Evolutionary conservation across 2,888 invertebrate species (phyloP).

Genomic region (Tromatobia lineatoria): DNA sequence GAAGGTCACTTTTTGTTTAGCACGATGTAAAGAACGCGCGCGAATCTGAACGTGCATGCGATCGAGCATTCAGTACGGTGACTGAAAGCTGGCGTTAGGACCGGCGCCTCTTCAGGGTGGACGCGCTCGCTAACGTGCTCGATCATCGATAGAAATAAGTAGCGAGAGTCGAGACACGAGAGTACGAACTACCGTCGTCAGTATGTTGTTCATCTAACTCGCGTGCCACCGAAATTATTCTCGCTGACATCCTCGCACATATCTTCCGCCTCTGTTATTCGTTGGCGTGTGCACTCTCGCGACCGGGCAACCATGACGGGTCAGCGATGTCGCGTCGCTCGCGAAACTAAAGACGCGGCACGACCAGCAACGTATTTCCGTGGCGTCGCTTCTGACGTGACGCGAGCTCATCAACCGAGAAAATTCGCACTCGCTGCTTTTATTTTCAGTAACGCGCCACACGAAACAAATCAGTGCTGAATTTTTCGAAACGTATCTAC

Average conservation of each 20-base stretch:
- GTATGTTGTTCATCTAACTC: constrained; percentile 1
- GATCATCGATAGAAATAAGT: constrained; percentile 69
- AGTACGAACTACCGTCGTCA: constrained; percentile 4
- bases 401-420: constrained; percentile 17
- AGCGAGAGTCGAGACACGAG: constrained; percentile 37
- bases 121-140: constrained; percentile 52
- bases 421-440: background rate
- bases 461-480: background rate
- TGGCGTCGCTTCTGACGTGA: constrained; percentile 8
- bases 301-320: constrained; percentile 18
- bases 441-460: background rate
- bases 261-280: background rate
- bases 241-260: background rate
- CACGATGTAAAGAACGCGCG: background rate
- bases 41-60: constrained; percentile 54
- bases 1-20: background rate
- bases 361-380: constrained; percentile 7
- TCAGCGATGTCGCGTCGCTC: constrained; percentile 21
- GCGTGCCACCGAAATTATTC: constrained; percentile 4
- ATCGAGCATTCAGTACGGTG: constrained; percentile 56
- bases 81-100: constrained; percentile 64
- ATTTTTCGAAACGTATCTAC: background rate
- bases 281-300: constrained; percentile 14
- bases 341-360: constrained; percentile 6
- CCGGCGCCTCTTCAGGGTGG: constrained; percentile 58